phyloP scores from a whole-genome alignment of 2,888 invertebrate species.

The Andrena marginata region DNA sequence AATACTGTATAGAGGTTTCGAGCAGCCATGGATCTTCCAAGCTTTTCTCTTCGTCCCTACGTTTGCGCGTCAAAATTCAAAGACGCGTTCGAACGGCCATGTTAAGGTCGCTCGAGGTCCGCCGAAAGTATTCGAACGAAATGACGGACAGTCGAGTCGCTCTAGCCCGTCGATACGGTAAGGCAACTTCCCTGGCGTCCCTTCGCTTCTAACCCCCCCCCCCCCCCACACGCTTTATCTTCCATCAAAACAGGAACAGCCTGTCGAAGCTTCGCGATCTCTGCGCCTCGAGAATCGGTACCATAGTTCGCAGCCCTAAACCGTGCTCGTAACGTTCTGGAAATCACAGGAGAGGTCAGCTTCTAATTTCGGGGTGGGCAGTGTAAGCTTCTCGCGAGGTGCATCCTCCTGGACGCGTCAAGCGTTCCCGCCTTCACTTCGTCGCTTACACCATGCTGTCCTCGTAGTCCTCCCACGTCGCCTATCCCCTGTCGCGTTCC shows the following conservation, averaged over 20 bases:
- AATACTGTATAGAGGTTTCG: no score
- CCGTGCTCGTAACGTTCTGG: slow-evolving; percentile 46
- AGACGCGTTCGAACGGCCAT: slow-evolving; percentile 23
- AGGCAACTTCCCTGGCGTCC: background rate
- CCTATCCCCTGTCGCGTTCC: background rate
- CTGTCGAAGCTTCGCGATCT: background rate
- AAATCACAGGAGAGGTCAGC: slow-evolving; percentile 68
- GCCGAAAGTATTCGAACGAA: background rate
- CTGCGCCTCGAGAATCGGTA: no score
- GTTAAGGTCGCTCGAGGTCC: slow-evolving; percentile 14
- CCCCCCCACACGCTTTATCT: no score
- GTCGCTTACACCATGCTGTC: slow-evolving; percentile 62
- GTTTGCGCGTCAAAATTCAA: slow-evolving; percentile 12
- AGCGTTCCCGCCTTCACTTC: slow-evolving; percentile 41
- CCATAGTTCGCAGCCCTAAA: slow-evolving; percentile 2
- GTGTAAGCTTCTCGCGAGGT: slow-evolving; percentile 79
- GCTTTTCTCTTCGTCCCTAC: slow-evolving; percentile 18
- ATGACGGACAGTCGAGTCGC: background rate
- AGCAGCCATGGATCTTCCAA: slow-evolving; percentile 18
- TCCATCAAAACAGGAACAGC: slow-evolving; percentile 32
- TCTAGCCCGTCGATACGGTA: background rate
- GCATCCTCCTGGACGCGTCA: slow-evolving; percentile 59
- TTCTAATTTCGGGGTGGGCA: slow-evolving; percentile 78
- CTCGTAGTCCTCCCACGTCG: slow-evolving; percentile 8
- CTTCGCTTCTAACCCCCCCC: background rate